These are phyloP conservation scores for Apotomis turbidana DNA, from an alignment of 2,888 invertebrate species.

Conservation along the genomic window DNA sequence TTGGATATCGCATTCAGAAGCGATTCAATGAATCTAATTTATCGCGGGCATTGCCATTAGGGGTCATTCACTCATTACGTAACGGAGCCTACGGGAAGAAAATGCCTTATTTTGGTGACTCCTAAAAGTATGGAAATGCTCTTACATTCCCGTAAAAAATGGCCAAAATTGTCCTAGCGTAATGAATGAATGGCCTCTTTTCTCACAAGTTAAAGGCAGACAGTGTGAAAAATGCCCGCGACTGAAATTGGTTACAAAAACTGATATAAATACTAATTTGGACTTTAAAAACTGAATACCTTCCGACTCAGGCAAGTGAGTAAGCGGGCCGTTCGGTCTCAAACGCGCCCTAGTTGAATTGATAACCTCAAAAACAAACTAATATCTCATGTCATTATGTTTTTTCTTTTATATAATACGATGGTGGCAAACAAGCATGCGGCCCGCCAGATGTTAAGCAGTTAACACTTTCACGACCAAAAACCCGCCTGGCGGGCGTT, in stretches of 20 bases:
- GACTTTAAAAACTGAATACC: constrained; percentile 22
- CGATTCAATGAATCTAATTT: not conserved
- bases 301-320: constrained; percentile 16
- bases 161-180: not conserved
- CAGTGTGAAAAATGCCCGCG: not conserved
- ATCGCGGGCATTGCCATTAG: not conserved
- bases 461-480: too few relatives aligned
- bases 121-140: too few relatives aligned
- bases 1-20: not conserved
- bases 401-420: too few relatives aligned
- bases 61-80: too few relatives aligned
- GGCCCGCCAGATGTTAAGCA: too few relatives aligned
- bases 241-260: constrained; percentile 17
- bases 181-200: not conserved
- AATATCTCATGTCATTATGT: too few relatives aligned
- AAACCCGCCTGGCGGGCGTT: too few relatives aligned
- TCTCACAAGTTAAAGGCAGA: not conserved
- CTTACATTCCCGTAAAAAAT: too few relatives aligned
- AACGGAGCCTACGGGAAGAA: too few relatives aligned
- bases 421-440: too few relatives aligned
- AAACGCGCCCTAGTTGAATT: not conserved
- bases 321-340: not conserved
- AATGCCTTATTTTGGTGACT: too few relatives aligned
- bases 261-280: constrained; percentile 27
- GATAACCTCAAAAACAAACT: not conserved